Conservation (phyloP, 2,888 invertebrate genomes). For the Portevinia maculata region DNA sequence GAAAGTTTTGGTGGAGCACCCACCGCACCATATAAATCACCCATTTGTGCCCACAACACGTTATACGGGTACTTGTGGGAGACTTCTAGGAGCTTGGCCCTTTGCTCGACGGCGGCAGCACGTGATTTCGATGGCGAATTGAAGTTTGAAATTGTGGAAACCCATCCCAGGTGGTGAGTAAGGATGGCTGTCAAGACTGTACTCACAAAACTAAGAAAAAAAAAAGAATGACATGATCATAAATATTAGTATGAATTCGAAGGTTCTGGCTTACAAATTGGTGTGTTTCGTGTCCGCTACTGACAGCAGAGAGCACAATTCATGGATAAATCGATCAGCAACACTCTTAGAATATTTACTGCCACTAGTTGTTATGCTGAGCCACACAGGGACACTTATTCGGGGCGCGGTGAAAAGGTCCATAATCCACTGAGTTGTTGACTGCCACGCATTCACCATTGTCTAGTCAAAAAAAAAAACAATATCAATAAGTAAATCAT, state of each 20-base stretch:
- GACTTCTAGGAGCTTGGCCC: slow-evolving; percentile 84
- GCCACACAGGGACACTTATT: slow-evolving; percentile 87
- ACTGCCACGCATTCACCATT: slow-evolving; percentile 84
- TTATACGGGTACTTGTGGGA: slow-evolving; percentile 90
- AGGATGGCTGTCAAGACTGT: slow-evolving; percentile 93
- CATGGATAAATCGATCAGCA: slow-evolving; percentile 84
- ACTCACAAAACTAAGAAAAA: slow-evolving; percentile 91
- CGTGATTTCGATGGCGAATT: slow-evolving; percentile 78
- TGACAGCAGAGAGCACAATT: slow-evolving; percentile 87
- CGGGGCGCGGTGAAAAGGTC: slow-evolving; percentile 88
- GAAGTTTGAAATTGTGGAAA: slow-evolving; percentile 87
- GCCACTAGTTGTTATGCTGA: slow-evolving; percentile 84
- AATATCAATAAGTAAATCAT: neutral
- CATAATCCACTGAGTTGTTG: slow-evolving; percentile 84
- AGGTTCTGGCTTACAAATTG: slow-evolving; percentile 90
- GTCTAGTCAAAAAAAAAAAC: slow-evolving; percentile 77
- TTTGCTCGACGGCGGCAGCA: slow-evolving; percentile 80
- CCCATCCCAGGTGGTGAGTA: slow-evolving; percentile 96
- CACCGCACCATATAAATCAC: slow-evolving; percentile 93
- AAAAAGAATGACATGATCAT: slow-evolving; percentile 49
- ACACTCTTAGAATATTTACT: slow-evolving; percentile 81
- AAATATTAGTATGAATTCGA: neutral
- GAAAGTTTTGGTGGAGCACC: slow-evolving; percentile 90
- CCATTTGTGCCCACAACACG: slow-evolving; percentile 94
- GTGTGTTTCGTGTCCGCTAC: slow-evolving; percentile 92